phyloP scores from a whole-genome alignment of 2,888 invertebrate species.

The Prosopocoilus inquinatus region DNA sequence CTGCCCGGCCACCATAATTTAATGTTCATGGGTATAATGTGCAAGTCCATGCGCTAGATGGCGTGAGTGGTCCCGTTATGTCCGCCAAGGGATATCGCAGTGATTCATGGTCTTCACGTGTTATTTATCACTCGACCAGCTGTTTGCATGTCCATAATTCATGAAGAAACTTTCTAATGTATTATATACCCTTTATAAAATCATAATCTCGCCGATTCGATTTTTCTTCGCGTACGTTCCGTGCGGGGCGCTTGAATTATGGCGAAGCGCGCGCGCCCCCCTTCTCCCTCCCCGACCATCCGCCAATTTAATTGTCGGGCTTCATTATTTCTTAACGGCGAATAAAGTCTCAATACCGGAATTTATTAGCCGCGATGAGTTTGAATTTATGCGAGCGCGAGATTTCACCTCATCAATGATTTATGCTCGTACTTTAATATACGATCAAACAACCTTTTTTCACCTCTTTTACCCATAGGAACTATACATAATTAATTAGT shows the following conservation, averaged over 20 bases:
- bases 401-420: constrained; percentile 3
- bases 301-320: background rate
- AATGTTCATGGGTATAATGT: constrained; percentile 23
- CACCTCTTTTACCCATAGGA: too few species aligned
- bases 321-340: constrained; percentile 1
- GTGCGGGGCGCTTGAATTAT: constrained; percentile 12
- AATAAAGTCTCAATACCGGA: constrained; percentile 11
- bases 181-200: constrained; percentile 25
- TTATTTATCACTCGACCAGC: constrained; percentile 30
- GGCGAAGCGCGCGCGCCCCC: too few species aligned
- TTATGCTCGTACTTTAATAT: too few species aligned
- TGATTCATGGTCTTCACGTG: constrained; percentile 26
- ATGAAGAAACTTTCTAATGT: constrained; percentile 23
- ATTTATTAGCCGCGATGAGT: background rate
- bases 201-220: constrained; percentile 20
- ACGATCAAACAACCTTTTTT: too few species aligned
- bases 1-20: constrained; percentile 10
- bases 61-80: constrained; percentile 22
- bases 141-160: constrained; percentile 29
- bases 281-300: too few species aligned
- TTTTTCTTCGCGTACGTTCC: constrained; percentile 19
- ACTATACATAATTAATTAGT: too few species aligned
- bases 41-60: constrained; percentile 25
- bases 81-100: constrained; percentile 22
- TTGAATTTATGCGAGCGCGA: background rate